Evolutionary conservation across 2,888 invertebrate species (phyloP).

Genomic region (Galeopsomyia nigrocyanea): DNA sequence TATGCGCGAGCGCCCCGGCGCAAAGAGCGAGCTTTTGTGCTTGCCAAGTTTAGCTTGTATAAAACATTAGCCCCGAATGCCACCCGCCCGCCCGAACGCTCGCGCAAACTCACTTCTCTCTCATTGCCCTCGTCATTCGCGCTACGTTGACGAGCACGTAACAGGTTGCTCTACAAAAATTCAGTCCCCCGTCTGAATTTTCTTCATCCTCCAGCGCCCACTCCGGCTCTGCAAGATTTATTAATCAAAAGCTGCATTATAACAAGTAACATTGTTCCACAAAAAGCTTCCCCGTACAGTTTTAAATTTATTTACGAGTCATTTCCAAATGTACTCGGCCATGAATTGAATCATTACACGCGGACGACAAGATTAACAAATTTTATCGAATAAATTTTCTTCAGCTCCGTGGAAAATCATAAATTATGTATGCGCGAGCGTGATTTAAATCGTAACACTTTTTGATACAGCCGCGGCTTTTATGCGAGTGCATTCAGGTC

Average conservation of each 20-base stretch:
- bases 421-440: constrained; percentile 19
- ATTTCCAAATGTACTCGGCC: too few species aligned
- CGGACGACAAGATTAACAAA: too few species aligned
- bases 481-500: constrained; percentile 11
- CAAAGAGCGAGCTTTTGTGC: constrained; percentile 45
- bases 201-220: not conserved
- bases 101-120: not conserved
- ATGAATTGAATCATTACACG: too few species aligned
- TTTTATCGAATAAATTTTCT: too few species aligned
- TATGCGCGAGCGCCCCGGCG: too few species aligned
- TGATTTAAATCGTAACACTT: constrained; percentile 30
- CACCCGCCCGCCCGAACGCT: not conserved
- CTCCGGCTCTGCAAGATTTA: not conserved
- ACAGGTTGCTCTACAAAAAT: constrained; percentile 46
- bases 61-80: constrained; percentile 45
- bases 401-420: too few species aligned
- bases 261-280: constrained; percentile 4
- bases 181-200: not conserved
- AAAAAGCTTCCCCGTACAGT: too few species aligned
- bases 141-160: constrained; percentile 36
- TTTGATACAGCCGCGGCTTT: not conserved
- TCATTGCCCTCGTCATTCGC: not conserved
- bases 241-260: not conserved
- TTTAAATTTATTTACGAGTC: too few species aligned
- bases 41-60: constrained; percentile 50